Conservation (phyloP, 2,888 invertebrate species). For the Drosophila anomelani region DNA sequence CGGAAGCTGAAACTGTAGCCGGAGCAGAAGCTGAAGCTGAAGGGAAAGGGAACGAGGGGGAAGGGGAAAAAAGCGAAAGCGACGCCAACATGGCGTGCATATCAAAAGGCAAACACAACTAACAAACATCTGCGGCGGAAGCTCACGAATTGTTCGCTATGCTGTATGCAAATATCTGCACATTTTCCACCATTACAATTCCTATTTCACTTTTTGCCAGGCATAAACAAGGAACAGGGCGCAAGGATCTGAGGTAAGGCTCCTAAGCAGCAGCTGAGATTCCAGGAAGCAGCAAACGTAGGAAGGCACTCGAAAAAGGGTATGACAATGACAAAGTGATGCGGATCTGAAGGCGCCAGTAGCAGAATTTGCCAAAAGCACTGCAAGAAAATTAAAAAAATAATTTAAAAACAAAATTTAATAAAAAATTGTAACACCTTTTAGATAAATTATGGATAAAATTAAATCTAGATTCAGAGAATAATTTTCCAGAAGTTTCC, state of each 20-base stretch:
- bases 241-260: slow-evolving; percentile 13
- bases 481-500: neutral
- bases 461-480: too few species aligned
- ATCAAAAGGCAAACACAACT: slow-evolving; percentile 57
- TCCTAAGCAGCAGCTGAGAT: slow-evolving; percentile 45
- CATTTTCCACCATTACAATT: slow-evolving; percentile 21
- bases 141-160: slow-evolving; percentile 33
- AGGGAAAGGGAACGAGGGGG: slow-evolving; percentile 18
- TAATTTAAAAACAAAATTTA: neutral
- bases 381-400: neutral
- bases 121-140: slow-evolving; percentile 58
- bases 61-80: slow-evolving; percentile 3
- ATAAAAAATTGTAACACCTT: too few species aligned
- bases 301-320: slow-evolving; percentile 54
- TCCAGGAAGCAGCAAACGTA: slow-evolving; percentile 35
- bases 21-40: slow-evolving; percentile 39
- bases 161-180: slow-evolving; percentile 61
- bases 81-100: slow-evolving; percentile 41
- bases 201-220: slow-evolving; percentile 8
- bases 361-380: slow-evolving; percentile 10
- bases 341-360: slow-evolving; percentile 73
- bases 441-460: too few species aligned
- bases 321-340: slow-evolving; percentile 82
- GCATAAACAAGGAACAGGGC: slow-evolving; percentile 38
- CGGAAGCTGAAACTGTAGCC: slow-evolving; percentile 54